Percentiles rank a stretch among this genome's conserved stretches.
Evolutionary conservation across 1,140 invertebrate genomes (phyloP).

Genomic region (Neotoxoptera formosana): DNA sequence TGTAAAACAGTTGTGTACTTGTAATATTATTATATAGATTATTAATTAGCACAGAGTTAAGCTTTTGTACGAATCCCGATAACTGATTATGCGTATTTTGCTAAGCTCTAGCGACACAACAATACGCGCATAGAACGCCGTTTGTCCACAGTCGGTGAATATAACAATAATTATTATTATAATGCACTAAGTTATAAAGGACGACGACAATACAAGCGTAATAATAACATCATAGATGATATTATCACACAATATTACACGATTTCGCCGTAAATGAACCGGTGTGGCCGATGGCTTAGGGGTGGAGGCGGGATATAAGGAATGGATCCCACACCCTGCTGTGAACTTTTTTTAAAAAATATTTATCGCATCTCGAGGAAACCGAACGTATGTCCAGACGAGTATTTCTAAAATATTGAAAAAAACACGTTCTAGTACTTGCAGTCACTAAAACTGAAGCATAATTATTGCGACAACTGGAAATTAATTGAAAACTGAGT

Average conservation of each 20-base stretch:
- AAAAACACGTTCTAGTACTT: no score
- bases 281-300: no score
- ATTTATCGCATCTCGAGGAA: no score
- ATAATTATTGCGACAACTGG: no score
- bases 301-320: no score
- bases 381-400: no score
- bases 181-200: background rate
- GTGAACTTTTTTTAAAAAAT: no score
- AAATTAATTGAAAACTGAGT: no score
- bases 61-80: slow-evolving; percentile 22
- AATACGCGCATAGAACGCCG: background rate
- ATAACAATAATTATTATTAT: background rate
- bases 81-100: background rate
- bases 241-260: background rate
- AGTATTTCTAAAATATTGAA: no score
- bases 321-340: no score
- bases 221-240: background rate
- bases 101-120: background rate
- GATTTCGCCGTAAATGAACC: no score
- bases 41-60: background rate
- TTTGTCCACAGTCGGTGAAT: background rate
- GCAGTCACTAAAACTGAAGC: no score
- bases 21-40: background rate
- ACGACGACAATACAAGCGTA: background rate
- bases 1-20: background rate